Evolutionary conservation across 2,888 invertebrate species (phyloP).

Genomic region (Noctua fimbriata): DNA sequence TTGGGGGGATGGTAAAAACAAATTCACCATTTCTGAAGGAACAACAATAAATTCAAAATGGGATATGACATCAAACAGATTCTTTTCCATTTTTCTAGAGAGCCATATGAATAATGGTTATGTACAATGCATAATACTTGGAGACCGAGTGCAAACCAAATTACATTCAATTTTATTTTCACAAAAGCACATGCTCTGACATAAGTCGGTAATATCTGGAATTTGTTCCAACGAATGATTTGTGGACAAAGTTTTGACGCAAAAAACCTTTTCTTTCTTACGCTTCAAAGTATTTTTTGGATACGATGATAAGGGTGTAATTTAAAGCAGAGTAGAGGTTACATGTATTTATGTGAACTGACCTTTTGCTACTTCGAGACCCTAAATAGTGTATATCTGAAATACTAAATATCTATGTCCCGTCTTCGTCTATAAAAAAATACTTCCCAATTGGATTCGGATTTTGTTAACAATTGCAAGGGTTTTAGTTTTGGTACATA

Average conservation of each 20-base stretch:
- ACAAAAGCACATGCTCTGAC: slow-evolving; percentile 35
- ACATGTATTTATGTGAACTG: background rate
- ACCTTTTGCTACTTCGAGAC: background rate
- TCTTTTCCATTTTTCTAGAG: background rate
- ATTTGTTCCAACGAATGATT: slow-evolving; percentile 79
- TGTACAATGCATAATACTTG: too few species aligned
- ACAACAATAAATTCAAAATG: background rate
- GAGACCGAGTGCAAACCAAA: background rate
- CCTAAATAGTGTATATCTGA: too few species aligned
- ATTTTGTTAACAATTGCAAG: too few species aligned
- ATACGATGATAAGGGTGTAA: background rate
- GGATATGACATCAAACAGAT: background rate
- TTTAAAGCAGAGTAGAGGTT: background rate
- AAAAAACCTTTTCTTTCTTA: slow-evolving; percentile 63
- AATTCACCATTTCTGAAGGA: too few species aligned
- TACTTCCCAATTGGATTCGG: too few species aligned
- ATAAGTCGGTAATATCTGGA: slow-evolving; percentile 60
- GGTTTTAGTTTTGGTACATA: too few species aligned
- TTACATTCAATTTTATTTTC: background rate
- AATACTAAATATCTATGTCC: too few species aligned
- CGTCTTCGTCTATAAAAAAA: too few species aligned
- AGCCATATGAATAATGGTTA: slow-evolving; percentile 5
- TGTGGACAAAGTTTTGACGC: slow-evolving; percentile 77
- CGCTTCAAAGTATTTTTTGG: slow-evolving; percentile 31
- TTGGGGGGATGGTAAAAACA: too few species aligned